A percentile compares a stretch with the other conserved stretches of the same genome.
Evolutionary conservation across 2,888 invertebrate genomes (phyloP).

Genomic region (Synanthedon formicaeformis): DNA sequence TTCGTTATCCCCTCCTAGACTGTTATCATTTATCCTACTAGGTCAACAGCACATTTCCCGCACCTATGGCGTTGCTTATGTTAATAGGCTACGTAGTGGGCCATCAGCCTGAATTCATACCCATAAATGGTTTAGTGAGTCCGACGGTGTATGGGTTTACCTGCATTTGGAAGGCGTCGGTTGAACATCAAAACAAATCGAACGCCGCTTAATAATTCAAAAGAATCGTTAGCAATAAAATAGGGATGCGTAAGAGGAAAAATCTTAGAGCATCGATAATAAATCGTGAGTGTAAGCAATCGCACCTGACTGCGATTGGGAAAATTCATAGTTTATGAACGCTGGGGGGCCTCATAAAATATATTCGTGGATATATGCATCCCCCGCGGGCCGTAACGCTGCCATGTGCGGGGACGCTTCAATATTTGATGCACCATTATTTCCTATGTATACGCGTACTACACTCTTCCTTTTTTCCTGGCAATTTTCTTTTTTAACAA

Average conservation of each 20-base stretch:
- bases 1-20: too few species aligned
- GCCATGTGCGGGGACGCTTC: constrained; percentile 21
- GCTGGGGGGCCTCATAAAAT: constrained; percentile 29
- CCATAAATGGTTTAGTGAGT: too few species aligned
- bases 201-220: constrained; percentile 39
- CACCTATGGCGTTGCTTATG: too few species aligned
- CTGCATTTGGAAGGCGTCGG: too few species aligned
- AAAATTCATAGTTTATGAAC: constrained; percentile 60
- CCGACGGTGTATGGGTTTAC: too few species aligned
- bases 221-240: constrained; percentile 33
- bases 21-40: too few species aligned
- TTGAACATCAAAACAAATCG: constrained; percentile 2
- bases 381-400: constrained; percentile 38
- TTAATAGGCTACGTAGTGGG: too few species aligned
- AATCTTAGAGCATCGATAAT: constrained; percentile 31
- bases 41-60: too few species aligned
- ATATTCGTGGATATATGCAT: constrained; percentile 38
- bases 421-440: constrained; percentile 53
- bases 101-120: too few species aligned
- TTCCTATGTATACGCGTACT: too few species aligned
- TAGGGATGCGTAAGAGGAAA: constrained; percentile 10
- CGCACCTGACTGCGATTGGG: constrained; percentile 61
- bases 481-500: too few species aligned
- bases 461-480: too few species aligned
- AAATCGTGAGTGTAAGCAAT: constrained; percentile 38